Evolutionary conservation across 2,113 vertebrate species (phyloP), one percentile per base, ranked within the genome.

Genomic region (Benthochromis sp.): DNA sequence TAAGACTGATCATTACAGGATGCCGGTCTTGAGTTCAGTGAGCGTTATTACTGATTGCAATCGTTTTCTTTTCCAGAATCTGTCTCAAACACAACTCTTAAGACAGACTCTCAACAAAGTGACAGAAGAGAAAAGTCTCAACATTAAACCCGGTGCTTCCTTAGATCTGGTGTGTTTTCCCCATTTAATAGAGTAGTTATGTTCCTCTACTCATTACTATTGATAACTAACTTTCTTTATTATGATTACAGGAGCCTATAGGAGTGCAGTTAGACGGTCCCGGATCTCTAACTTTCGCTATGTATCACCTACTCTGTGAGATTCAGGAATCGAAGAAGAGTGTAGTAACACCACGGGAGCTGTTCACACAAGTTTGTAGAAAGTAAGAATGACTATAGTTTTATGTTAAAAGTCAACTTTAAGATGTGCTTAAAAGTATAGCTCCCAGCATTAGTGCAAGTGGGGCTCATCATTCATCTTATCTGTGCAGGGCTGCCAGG

Each of bases 291-390:
- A 99, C 98, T 2, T 85, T 97, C 95, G 97, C 98, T 52, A 97
- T 99, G 98, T 97, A 96, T 93, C 97, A 98, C 45, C 97, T 98
- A 27, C 96, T 99, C 66, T 97, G 95, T 86, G 98, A 99, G 93
- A 97, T 99, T 94, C 97, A 98, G 91, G 97, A 97, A 88, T 96
- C 97, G 31, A 97, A 97, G 92, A 98, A 96, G 92, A 95, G 96
- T 21, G 95, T 97, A 8, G 97, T 99, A 69, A 98, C 97, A 2
- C 99, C 99, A 3, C 97, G 95, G 91, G 98, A 99, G 90, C 96
- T 99, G 82, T 99, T 99, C 95, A 94, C 97, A 91, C 98, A 99
- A 97, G 97, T 99, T 96, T 99, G 98, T 97, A 99, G 98, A 97
- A 99, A 99, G 99, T 99, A 91, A 97, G 98, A 95, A 4, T 1